Evolutionary conservation across 2,888 invertebrate species (phyloP).

Genomic region (Cryptosula pallasiana): DNA sequence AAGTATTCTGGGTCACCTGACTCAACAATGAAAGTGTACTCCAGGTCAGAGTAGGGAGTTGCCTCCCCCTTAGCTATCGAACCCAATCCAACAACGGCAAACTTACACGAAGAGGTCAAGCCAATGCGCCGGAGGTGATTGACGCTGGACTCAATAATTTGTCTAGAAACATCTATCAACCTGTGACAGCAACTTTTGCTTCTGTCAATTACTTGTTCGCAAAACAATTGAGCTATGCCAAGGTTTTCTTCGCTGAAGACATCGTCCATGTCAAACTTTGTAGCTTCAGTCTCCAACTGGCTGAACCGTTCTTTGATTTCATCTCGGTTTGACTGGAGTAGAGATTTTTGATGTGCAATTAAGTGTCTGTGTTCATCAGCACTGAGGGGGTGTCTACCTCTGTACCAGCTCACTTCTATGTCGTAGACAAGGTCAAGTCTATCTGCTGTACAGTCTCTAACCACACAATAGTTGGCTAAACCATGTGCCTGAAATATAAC

Average conservation of each 20-base stretch:
- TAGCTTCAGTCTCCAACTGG: not conserved
- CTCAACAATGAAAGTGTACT: not conserved
- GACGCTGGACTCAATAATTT: not conserved
- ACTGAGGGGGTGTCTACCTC: not conserved
- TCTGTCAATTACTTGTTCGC: not conserved
- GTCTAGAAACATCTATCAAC: not conserved
- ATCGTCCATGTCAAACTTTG: not conserved
- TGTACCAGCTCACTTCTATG: slow-evolving; percentile 2
- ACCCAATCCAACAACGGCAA: slow-evolving; percentile 2
- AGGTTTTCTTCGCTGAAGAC: slow-evolving; percentile 1
- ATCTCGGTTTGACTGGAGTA: not conserved
- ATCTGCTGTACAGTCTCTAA: not conserved
- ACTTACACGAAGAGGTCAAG: not conserved
- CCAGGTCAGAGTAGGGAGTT: slow-evolving; percentile 15
- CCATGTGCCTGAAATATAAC: slow-evolving; percentile 20
- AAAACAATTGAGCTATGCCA: not conserved
- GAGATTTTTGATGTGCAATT: not conserved
- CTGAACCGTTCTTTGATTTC: not conserved
- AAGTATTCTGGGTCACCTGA: not conserved
- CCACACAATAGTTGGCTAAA: not conserved
- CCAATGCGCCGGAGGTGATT: not conserved
- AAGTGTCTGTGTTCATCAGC: not conserved
- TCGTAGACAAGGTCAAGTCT: not conserved
- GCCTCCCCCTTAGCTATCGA: not conserved
- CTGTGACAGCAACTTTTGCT: not conserved